A percentile compares a stretch with the other conserved stretches of the same genome.
Evolutionary conservation across 2,888 invertebrate species (phyloP).

Genomic region (Dioctria rufipes): DNA sequence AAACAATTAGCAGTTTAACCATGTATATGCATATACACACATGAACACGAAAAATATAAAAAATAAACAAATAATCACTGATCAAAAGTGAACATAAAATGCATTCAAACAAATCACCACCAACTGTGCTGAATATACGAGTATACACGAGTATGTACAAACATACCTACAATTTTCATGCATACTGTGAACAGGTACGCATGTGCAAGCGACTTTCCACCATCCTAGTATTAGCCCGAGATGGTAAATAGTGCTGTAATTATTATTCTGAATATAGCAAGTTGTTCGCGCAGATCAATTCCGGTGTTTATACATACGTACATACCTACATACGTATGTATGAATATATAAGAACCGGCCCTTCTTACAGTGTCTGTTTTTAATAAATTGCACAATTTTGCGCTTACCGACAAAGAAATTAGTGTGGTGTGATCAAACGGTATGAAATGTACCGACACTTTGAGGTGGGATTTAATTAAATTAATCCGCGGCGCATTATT

Average conservation of each 20-base stretch:
- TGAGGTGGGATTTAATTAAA: constrained; percentile 55
- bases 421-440: constrained; percentile 52
- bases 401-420: constrained; percentile 51
- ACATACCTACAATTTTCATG: too few species aligned
- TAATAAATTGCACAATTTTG: constrained; percentile 47
- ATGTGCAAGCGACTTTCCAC: background rate
- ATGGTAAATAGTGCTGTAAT: constrained; percentile 32
- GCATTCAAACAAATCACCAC: constrained; percentile 47
- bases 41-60: background rate
- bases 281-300: constrained; percentile 25
- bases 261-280: constrained; percentile 20
- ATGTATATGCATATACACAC: constrained; percentile 10
- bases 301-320: background rate
- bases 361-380: constrained; percentile 2
- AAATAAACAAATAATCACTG: background rate
- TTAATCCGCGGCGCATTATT: constrained; percentile 50
- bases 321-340: too few species aligned
- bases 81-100: constrained; percentile 7
- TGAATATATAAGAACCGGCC: background rate
- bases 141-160: background rate
- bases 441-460: constrained; percentile 53
- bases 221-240: constrained; percentile 17
- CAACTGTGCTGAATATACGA: constrained; percentile 16
- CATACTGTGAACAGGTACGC: constrained; percentile 18
- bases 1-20: constrained; percentile 47